Evolutionary conservation across 2,888 invertebrate species (phyloP).

Genomic region (Mechanitis mazaeus): DNA sequence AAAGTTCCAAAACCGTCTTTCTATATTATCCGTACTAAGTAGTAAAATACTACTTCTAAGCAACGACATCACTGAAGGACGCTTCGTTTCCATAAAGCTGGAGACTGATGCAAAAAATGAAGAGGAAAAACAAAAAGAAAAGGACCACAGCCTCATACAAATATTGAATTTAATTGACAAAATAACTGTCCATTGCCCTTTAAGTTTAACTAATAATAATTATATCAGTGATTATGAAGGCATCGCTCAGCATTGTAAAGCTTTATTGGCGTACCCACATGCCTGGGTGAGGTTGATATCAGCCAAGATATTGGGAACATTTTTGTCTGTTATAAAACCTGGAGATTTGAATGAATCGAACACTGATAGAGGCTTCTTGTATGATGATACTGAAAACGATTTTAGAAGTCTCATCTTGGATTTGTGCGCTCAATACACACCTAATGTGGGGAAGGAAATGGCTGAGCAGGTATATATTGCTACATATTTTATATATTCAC

Average conservation of each 20-base stretch:
- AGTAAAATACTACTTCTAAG: constrained; percentile 70
- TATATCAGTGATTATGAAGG: constrained; percentile 71
- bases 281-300: constrained; percentile 90
- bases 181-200: constrained; percentile 79
- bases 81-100: constrained; percentile 75
- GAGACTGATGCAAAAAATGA: constrained; percentile 59
- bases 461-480: constrained; percentile 79
- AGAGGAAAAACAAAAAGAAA: constrained; percentile 78
- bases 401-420: constrained; percentile 83
- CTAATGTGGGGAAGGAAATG: constrained; percentile 82
- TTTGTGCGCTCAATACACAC: constrained; percentile 84
- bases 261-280: constrained; percentile 87
- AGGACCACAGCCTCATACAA: constrained; percentile 86
- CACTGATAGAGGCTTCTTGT: constrained; percentile 76
- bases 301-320: constrained; percentile 84
- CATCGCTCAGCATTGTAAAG: constrained; percentile 81
- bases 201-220: constrained; percentile 72
- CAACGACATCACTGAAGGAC: constrained; percentile 73
- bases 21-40: constrained; percentile 78
- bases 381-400: constrained; percentile 77
- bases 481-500: neutral
- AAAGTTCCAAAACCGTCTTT: constrained; percentile 81
- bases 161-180: constrained; percentile 82
- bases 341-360: constrained; percentile 74
- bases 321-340: constrained; percentile 80